phyloP scores from a whole-genome alignment of 2,888 invertebrate genomes.

The Calephelis perditalis region DNA sequence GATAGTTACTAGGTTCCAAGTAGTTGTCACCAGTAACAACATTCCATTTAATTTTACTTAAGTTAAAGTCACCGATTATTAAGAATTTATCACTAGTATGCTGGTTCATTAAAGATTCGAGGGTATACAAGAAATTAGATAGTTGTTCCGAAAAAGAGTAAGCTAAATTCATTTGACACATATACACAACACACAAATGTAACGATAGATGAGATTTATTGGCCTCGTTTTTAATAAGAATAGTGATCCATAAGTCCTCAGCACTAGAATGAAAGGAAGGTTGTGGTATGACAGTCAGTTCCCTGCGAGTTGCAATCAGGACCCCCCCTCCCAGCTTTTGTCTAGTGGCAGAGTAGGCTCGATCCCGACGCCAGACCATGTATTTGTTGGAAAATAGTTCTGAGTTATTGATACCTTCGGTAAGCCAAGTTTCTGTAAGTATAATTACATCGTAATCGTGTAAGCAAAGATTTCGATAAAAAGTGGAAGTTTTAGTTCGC shows the following conservation, averaged over 20 bases:
- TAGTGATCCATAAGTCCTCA: neutral
- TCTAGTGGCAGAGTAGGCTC: neutral
- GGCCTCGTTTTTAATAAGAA: neutral
- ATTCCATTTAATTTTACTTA: neutral
- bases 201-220: neutral
- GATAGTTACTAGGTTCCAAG: neutral
- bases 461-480: constrained; percentile 5
- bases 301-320: neutral
- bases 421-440: constrained; percentile 6
- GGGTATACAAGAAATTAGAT: neutral
- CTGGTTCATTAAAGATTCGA: neutral
- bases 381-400: constrained; percentile 5
- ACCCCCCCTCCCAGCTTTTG: constrained; percentile 6
- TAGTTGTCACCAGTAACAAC: neutral
- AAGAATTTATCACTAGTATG: neutral
- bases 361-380: constrained; percentile 3
- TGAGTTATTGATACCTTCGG: neutral
- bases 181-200: constrained; percentile 6
- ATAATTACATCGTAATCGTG: neutral
- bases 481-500: constrained; percentile 1
- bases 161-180: neutral
- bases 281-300: neutral
- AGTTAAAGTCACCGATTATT: neutral
- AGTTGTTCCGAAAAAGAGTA: neutral
- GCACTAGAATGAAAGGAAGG: neutral